A percentile compares a stretch with the other conserved stretches of the same genome.
Evolutionary conservation across 2,888 invertebrate genomes (phyloP).

Genomic region (Sipha maydis): DNA sequence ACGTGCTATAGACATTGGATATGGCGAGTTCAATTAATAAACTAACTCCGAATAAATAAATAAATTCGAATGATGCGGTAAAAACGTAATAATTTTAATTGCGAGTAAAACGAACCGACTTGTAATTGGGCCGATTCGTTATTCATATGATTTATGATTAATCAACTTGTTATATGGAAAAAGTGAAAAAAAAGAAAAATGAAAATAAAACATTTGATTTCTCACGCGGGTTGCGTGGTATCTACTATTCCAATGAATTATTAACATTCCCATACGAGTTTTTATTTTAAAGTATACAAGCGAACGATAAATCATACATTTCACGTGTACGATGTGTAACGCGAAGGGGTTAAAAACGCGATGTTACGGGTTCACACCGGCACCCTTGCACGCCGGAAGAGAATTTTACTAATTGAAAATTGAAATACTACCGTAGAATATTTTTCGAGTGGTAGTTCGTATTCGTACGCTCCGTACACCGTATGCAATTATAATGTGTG

Average conservation of each 20-base stretch:
- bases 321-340: neutral
- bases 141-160: neutral
- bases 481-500: too few species aligned
- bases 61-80: neutral
- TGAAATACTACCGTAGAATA: neutral
- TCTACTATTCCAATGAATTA: neutral
- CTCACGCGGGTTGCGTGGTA: neutral
- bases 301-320: neutral
- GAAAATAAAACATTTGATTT: neutral
- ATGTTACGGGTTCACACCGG: neutral
- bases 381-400: neutral
- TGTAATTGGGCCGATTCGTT: neutral
- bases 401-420: neutral
- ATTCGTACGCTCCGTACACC: too few species aligned
- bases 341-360: slow-evolving; percentile 12
- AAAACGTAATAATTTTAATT: neutral
- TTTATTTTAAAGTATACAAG: neutral
- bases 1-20: too few species aligned
- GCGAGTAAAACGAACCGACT: neutral
- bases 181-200: too few species aligned
- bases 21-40: neutral
- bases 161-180: neutral
- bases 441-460: neutral
- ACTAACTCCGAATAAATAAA: neutral
- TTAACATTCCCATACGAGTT: slow-evolving; percentile 29